A percentile compares a stretch with the other conserved stretches of the same genome.
These are phyloP conservation scores for Poecilia latipinna DNA, from an alignment of 2,113 vertebrate genomes.

Conservation along the genomic window DNA sequence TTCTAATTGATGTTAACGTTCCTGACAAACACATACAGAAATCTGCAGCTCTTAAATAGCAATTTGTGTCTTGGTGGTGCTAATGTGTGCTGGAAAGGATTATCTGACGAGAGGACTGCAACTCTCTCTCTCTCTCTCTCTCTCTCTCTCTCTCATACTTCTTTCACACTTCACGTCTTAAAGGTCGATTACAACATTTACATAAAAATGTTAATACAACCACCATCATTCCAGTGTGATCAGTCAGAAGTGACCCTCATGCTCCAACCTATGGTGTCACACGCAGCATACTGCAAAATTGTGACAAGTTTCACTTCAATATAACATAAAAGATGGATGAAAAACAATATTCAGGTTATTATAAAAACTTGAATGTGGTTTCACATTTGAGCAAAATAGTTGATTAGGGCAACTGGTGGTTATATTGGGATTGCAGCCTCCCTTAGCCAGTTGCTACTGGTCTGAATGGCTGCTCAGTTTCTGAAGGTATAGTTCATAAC, in stretches of 20 bases:
- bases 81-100: slow-evolving; percentile 64
- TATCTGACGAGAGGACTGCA: slow-evolving; percentile 57
- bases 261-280: neutral
- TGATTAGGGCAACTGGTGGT: neutral
- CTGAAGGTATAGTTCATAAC: too few relatives aligned
- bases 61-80: slow-evolving; percentile 32
- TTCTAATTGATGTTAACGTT: slow-evolving; percentile 3
- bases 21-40: slow-evolving; percentile 82
- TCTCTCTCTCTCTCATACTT: slow-evolving; percentile 65
- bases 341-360: neutral
- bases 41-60: slow-evolving; percentile 63
- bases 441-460: neutral
- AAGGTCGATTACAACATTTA: neutral
- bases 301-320: neutral
- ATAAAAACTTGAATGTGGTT: neutral
- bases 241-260: neutral
- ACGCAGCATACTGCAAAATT: neutral
- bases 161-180: slow-evolving; percentile 14
- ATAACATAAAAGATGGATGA: neutral
- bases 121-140: slow-evolving; percentile 60
- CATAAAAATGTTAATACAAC: neutral
- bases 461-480: too few relatives aligned
- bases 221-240: neutral
- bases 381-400: neutral
- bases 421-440: neutral